Conservation (phyloP, 2,888 invertebrate species). For the Luperina nickerlii region DNA sequence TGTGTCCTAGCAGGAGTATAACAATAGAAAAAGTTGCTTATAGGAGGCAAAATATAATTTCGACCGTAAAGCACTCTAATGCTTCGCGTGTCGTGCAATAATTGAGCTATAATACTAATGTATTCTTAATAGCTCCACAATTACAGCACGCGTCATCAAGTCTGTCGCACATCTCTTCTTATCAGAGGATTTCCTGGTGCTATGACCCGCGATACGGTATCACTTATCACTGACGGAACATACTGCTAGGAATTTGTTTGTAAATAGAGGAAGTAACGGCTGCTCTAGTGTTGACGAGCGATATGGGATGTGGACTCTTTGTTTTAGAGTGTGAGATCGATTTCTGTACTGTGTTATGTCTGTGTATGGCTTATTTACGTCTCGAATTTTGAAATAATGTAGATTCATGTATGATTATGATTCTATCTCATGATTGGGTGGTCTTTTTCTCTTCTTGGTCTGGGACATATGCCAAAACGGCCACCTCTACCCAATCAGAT, state of each 20-base stretch:
- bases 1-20: no score
- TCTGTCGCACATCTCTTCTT: constrained; percentile 39
- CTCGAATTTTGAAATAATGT: background rate
- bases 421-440: no score
- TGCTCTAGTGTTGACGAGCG: constrained; percentile 40
- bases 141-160: constrained; percentile 28
- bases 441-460: no score
- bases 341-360: background rate
- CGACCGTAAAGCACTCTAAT: no score
- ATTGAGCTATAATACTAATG: constrained; percentile 7
- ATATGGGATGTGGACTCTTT: constrained; percentile 26
- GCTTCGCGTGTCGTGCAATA: background rate
- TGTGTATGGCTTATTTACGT: background rate
- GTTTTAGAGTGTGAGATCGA: constrained; percentile 31
- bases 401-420: background rate
- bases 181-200: constrained; percentile 63
- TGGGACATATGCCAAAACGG: no score
- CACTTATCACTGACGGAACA: constrained; percentile 24
- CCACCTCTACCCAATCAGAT: background rate
- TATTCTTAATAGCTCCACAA: constrained; percentile 8
- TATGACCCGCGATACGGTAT: constrained; percentile 47
- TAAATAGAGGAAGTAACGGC: constrained; percentile 45
- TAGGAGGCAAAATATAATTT: no score
- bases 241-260: constrained; percentile 34
- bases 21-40: no score